Conservation (phyloP, 2,888 invertebrate genomes). For the Drosophila dives region DNA sequence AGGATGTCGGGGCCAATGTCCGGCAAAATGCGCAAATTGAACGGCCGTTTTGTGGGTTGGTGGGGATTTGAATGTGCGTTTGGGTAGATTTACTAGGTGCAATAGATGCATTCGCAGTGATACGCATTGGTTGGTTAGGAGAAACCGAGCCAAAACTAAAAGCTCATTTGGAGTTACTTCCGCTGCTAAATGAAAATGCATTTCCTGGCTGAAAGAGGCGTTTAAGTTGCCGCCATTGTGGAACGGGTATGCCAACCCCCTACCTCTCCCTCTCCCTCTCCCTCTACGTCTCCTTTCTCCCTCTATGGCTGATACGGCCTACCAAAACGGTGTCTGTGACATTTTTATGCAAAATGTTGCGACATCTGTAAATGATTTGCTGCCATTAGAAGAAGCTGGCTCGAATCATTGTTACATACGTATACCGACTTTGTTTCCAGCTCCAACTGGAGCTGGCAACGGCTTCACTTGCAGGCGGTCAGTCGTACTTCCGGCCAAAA, state of each 20-base stretch:
- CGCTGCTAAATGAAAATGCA: conserved; percentile 83
- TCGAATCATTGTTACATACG: conserved; percentile 8
- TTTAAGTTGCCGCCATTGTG: conserved; percentile 54
- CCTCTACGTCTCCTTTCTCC: background rate
- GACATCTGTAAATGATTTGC: conserved; percentile 80
- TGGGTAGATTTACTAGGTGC: background rate
- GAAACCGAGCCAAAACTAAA: conserved; percentile 81
- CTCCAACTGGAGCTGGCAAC: background rate
- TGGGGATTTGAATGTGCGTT: background rate
- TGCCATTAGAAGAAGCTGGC: conserved; percentile 62
- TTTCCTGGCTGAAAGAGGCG: conserved; percentile 81
- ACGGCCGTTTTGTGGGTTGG: background rate
- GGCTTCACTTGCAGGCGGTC: background rate
- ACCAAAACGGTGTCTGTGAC: conserved; percentile 45
- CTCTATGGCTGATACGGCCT: background rate
- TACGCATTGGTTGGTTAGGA: conserved; percentile 18
- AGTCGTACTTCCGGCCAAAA: conserved; percentile 61
- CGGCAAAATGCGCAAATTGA: conserved; percentile 44
- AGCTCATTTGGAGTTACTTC: conserved; percentile 84
- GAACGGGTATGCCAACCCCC: conserved; percentile 9
- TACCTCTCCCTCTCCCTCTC: background rate
- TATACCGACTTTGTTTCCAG: conserved; percentile 1
- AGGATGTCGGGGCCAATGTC: background rate
- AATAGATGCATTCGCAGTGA: background rate
- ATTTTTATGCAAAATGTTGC: conserved; percentile 76